phyloP scores from a whole-genome alignment of 1,140 invertebrate species.

The Lepidostoma basale region DNA sequence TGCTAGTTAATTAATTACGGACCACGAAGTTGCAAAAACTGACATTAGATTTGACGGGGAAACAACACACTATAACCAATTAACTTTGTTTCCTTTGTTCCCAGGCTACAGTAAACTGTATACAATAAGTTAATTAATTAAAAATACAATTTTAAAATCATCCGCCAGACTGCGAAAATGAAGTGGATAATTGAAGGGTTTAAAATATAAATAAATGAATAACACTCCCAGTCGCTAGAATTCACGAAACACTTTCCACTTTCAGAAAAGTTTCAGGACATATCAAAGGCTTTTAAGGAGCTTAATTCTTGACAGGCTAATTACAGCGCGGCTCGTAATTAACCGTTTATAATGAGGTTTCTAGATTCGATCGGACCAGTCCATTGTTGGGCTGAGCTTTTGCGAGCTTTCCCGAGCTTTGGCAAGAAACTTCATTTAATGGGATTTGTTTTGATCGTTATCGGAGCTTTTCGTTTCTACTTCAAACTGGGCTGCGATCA shows the following conservation, averaged over 20 bases:
- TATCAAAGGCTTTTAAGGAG: conserved; percentile 46
- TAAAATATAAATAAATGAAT: conserved; percentile 14
- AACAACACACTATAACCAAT: too few species aligned
- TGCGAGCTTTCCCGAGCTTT: conserved; percentile 43
- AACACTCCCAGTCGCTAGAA: conserved; percentile 5
- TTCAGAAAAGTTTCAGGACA: conserved; percentile 44
- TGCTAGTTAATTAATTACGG: too few species aligned
- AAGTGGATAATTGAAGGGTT: conserved; percentile 24
- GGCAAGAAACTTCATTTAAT: conserved; percentile 44
- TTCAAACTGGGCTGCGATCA: not conserved
- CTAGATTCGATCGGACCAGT: conserved; percentile 45
- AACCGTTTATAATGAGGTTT: conserved; percentile 47
- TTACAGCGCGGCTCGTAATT: conserved; percentile 44
- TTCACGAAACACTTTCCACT: conserved; percentile 11
- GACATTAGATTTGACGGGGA: too few species aligned
- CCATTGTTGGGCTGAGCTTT: conserved; percentile 39
- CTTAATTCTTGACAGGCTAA: conserved; percentile 45
- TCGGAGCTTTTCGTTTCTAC: conserved; percentile 38
- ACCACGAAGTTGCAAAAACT: too few species aligned
- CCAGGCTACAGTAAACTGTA: conserved; percentile 28
- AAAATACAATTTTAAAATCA: conserved; percentile 42
- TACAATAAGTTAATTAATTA: conserved; percentile 46
- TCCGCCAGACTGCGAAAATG: conserved; percentile 29
- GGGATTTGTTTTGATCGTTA: conserved; percentile 47
- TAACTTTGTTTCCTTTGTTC: too few species aligned